Conservation (phyloP, 2,113 vertebrate genomes). For the Thamnophis sirtalis region DNA sequence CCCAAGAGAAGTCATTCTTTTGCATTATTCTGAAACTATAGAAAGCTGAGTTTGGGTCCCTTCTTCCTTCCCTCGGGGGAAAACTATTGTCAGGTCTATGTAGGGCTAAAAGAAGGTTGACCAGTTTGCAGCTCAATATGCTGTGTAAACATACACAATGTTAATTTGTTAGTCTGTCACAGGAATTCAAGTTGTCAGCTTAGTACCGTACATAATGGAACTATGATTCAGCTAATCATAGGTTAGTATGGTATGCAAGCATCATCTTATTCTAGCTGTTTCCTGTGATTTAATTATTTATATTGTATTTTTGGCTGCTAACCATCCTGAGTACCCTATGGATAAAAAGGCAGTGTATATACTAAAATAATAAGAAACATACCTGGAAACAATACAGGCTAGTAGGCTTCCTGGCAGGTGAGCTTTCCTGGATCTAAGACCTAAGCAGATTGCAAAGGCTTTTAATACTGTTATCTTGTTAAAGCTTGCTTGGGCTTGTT, state of each 20-base stretch:
- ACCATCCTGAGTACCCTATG: background rate
- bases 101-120: background rate
- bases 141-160: background rate
- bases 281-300: background rate
- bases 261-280: background rate
- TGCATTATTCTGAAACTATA: background rate
- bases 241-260: background rate
- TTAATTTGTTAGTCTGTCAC: background rate
- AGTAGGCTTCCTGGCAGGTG: background rate
- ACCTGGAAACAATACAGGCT: constrained; percentile 3
- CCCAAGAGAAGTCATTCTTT: background rate
- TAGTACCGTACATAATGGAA: background rate
- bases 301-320: background rate
- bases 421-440: background rate
- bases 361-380: background rate
- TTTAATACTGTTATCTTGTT: background rate
- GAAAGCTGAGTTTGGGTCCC: background rate
- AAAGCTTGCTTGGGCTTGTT: constrained; percentile 28
- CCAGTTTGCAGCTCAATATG: background rate
- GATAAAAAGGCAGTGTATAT: background rate
- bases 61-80: background rate
- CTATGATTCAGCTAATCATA: background rate
- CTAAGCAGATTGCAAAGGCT: background rate
- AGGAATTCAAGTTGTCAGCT: background rate
- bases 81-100: background rate